These are phyloP conservation scores for Calephelis perditalis DNA, from an alignment of 2,888 invertebrate species.

Conservation along the genomic window DNA sequence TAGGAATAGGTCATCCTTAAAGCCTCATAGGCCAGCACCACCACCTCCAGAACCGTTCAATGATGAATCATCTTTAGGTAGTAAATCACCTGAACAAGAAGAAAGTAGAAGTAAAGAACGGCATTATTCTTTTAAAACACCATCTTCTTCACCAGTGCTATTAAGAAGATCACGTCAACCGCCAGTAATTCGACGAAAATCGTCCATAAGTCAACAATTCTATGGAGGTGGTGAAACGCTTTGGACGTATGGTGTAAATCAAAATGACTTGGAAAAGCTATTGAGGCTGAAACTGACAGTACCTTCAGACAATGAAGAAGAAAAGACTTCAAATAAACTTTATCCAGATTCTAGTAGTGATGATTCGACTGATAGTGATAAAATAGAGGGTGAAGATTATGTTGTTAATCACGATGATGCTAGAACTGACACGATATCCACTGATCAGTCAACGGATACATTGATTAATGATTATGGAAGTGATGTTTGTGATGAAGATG, in stretches of 20 bases:
- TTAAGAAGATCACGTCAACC: slow-evolving; percentile 61
- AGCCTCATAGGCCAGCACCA: slow-evolving; percentile 67
- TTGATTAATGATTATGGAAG: slow-evolving; percentile 66
- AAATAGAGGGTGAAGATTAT: slow-evolving; percentile 54
- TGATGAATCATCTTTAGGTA: slow-evolving; percentile 49
- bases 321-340: slow-evolving; percentile 37
- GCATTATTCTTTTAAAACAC: slow-evolving; percentile 56
- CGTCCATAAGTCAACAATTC: slow-evolving; percentile 49
- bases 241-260: slow-evolving; percentile 71
- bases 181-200: slow-evolving; percentile 66
- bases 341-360: slow-evolving; percentile 44
- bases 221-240: slow-evolving; percentile 56
- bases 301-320: slow-evolving; percentile 61
- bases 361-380: slow-evolving; percentile 52
- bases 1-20: slow-evolving; percentile 52
- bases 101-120: slow-evolving; percentile 42
- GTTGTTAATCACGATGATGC: slow-evolving; percentile 56
- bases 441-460: slow-evolving; percentile 69
- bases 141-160: slow-evolving; percentile 56
- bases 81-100: slow-evolving; percentile 46
- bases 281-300: slow-evolving; percentile 63
- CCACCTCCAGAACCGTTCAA: slow-evolving; percentile 63
- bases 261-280: slow-evolving; percentile 66
- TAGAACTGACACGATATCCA: slow-evolving; percentile 59
- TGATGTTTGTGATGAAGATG: slow-evolving; percentile 43